Percentiles rank a stretch among this genome's conserved stretches.
phyloP scores from a whole-genome alignment of 2,797 vertebrate genomes.

The Forpus xanthops region DNA sequence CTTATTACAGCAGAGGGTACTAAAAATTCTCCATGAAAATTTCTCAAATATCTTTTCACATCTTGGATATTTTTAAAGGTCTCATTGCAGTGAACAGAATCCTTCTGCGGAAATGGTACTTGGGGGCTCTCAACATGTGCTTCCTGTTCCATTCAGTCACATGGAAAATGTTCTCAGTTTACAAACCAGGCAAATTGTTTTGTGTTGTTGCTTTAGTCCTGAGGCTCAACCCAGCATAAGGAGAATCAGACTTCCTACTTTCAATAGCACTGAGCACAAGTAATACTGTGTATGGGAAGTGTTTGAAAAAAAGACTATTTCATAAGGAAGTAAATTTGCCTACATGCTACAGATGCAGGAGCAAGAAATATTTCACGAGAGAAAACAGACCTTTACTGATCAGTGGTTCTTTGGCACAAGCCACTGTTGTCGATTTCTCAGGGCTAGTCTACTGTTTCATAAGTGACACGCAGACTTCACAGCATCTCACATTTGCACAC shows the following conservation, averaged over 20 bases:
- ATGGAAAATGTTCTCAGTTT: constrained; percentile 59
- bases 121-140: constrained; percentile 43
- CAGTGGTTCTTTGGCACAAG: background rate
- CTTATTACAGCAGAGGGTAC: constrained; percentile 63
- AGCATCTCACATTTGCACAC: background rate
- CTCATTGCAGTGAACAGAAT: constrained; percentile 31
- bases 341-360: background rate
- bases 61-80: constrained; percentile 61
- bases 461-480: background rate
- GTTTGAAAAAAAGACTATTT: background rate
- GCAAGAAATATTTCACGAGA: background rate
- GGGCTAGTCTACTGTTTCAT: background rate
- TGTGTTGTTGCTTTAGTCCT: constrained; percentile 22
- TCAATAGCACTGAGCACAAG: constrained; percentile 34
- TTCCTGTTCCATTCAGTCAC: constrained; percentile 48
- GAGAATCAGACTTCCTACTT: constrained; percentile 29
- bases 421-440: background rate
- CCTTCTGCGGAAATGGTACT: constrained; percentile 52
- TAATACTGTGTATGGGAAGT: background rate
- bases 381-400: background rate
- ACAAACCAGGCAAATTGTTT: constrained; percentile 49
- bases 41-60: constrained; percentile 57
- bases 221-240: constrained; percentile 3
- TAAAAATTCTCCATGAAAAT: constrained; percentile 55
- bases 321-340: background rate